phyloP scores from a whole-genome alignment of 2,888 invertebrate species.

The Dolomedes plantarius region DNA sequence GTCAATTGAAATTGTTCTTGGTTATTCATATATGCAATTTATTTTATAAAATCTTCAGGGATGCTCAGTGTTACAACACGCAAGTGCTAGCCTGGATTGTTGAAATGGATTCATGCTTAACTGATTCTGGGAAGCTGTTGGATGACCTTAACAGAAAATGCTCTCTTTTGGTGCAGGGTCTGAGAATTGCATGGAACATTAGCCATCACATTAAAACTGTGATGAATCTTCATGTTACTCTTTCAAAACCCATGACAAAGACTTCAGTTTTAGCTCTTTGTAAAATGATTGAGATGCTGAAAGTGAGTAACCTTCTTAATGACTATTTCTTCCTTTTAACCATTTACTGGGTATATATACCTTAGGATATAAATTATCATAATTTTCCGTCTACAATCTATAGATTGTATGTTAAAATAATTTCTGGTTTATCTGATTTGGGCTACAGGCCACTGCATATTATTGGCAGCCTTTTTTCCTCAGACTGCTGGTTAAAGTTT shows the following conservation, averaged over 20 bases:
- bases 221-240: slow-evolving; percentile 83
- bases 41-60: no score
- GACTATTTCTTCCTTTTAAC: no score
- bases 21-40: no score
- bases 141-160: slow-evolving; percentile 80
- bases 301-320: slow-evolving; percentile 77
- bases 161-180: slow-evolving; percentile 81
- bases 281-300: slow-evolving; percentile 87
- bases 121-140: slow-evolving; percentile 78
- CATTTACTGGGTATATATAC: no score
- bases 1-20: no score
- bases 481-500: no score
- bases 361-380: no score
- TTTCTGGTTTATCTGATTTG: no score
- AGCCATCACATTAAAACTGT: slow-evolving; percentile 81
- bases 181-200: slow-evolving; percentile 83
- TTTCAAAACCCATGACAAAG: slow-evolving; percentile 87
- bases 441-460: no score
- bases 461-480: no score
- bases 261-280: slow-evolving; percentile 85
- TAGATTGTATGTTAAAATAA: no score
- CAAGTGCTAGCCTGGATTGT: slow-evolving; percentile 82
- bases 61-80: slow-evolving; percentile 80
- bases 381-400: no score
- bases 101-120: slow-evolving; percentile 80